phyloP scores from a whole-genome alignment of 2,888 invertebrate species.

The Ceramica pisi region DNA sequence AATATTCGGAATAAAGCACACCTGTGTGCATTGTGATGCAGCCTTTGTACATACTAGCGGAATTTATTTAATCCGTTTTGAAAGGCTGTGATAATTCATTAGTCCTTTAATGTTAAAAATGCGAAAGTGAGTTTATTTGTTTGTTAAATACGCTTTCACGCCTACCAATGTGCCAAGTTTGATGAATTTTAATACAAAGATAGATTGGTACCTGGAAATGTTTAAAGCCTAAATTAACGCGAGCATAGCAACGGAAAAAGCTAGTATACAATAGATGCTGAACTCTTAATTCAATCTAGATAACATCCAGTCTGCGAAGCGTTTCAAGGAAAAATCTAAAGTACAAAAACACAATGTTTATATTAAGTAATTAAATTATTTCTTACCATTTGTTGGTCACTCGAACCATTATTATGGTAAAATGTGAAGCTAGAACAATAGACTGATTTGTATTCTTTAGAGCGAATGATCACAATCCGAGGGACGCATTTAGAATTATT shows the following conservation, averaged over 20 bases:
- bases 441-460: constrained; percentile 65
- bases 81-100: no score
- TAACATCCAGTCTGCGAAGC: not conserved
- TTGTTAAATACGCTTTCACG: no score
- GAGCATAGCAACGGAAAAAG: no score
- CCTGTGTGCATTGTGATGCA: not conserved
- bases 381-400: constrained; percentile 12
- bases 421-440: constrained; percentile 57
- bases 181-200: no score
- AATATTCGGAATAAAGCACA: not conserved
- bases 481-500: constrained; percentile 40
- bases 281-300: not conserved
- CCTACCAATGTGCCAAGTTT: no score
- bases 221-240: no score
- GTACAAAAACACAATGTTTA: constrained; percentile 28
- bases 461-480: constrained; percentile 51
- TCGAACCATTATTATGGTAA: constrained; percentile 22
- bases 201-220: no score
- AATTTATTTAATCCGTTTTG: no score
- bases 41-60: no score
- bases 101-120: no score
- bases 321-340: constrained; percentile 31
- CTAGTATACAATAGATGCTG: not conserved
- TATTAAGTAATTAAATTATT: constrained; percentile 23
- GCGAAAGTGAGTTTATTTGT: no score